Evolutionary conservation across 2,113 vertebrate genomes (phyloP).

Genomic region (Oostethus manadensis): DNA sequence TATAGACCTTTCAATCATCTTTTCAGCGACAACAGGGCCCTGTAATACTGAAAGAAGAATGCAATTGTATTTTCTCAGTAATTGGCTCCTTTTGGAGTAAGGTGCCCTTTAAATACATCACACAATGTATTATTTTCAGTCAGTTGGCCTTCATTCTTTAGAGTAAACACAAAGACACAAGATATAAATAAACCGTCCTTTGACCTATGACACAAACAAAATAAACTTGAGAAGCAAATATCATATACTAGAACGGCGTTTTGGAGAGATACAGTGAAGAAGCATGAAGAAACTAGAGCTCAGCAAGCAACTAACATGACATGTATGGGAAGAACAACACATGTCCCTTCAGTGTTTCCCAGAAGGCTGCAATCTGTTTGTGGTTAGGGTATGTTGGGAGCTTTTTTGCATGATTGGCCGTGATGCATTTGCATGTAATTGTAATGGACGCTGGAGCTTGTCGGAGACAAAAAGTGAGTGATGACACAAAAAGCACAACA

Average conservation of each 20-base stretch:
- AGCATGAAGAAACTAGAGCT: neutral
- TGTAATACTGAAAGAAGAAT: neutral
- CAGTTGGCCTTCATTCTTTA: slow-evolving; percentile 28
- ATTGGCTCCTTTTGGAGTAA: neutral
- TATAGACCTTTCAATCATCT: neutral
- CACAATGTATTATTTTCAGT: neutral
- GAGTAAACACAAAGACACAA: slow-evolving; percentile 34
- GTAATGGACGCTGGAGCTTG: too few relatives aligned
- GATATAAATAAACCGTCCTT: slow-evolving; percentile 28
- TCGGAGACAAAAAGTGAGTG: too few relatives aligned
- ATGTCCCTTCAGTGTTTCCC: neutral
- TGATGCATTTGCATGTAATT: too few relatives aligned
- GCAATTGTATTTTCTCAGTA: neutral
- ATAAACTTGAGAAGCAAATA: slow-evolving; percentile 7
- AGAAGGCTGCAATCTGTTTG: too few relatives aligned
- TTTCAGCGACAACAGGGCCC: slow-evolving; percentile 2
- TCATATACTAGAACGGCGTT: neutral
- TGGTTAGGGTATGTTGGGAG: too few relatives aligned
- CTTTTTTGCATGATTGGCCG: too few relatives aligned
- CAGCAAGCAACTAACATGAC: neutral
- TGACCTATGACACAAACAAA: slow-evolving; percentile 3
- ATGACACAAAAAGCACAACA: too few relatives aligned
- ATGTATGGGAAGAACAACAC: neutral
- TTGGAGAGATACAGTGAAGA: too few relatives aligned
- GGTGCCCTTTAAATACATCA: neutral